Conservation (phyloP, 2,113 vertebrate genomes). For the Galeopterus variegatus region DNA sequence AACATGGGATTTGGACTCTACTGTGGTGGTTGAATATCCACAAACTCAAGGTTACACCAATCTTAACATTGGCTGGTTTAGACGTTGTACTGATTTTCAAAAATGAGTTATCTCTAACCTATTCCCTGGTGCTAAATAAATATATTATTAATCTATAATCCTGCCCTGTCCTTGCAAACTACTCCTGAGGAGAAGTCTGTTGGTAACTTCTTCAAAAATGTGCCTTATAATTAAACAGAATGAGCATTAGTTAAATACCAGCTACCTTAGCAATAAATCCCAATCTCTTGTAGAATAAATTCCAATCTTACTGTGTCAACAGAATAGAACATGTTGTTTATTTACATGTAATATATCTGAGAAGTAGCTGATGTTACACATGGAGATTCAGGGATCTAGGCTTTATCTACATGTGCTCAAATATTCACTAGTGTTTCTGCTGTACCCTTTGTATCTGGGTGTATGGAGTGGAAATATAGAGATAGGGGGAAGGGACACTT, state of each 20-base stretch:
- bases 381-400: background rate
- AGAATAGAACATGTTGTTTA: background rate
- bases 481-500: background rate
- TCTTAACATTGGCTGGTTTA: background rate
- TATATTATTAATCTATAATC: background rate
- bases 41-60: background rate
- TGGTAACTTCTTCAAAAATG: background rate
- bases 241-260: background rate
- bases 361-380: background rate
- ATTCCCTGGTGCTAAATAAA: background rate
- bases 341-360: background rate
- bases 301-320: background rate
- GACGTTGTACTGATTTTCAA: background rate
- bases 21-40: background rate
- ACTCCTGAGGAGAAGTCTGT: background rate
- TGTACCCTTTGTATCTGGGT: background rate
- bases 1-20: background rate
- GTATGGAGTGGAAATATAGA: background rate
- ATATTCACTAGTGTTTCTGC: background rate
- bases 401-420: background rate
- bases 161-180: background rate
- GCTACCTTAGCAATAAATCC: background rate
- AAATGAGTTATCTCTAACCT: background rate
- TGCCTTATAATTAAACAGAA: background rate
- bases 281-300: background rate